These are phyloP conservation scores for Atta colombica DNA, from an alignment of 1,140 invertebrate species.

Conservation along the genomic window DNA sequence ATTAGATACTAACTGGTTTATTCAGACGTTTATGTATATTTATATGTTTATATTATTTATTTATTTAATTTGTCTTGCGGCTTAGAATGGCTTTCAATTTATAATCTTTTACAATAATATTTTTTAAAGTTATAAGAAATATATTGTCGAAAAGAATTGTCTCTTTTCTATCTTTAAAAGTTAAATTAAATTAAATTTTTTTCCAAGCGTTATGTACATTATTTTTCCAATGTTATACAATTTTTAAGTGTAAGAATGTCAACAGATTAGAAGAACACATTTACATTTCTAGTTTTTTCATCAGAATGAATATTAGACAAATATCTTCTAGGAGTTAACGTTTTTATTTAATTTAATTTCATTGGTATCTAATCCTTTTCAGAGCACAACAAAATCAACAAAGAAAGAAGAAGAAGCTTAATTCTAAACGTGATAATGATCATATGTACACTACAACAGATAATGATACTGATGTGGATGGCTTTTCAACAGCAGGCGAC, in stretches of 20 bases:
- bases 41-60: too few species aligned
- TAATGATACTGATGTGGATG: slow-evolving; percentile 82
- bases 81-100: too few species aligned
- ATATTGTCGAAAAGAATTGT: too few species aligned
- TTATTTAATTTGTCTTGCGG: too few species aligned
- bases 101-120: too few species aligned
- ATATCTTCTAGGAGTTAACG: background rate
- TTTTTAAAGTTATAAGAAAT: too few species aligned
- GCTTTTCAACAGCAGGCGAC: slow-evolving; percentile 82
- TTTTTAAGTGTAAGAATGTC: too few species aligned
- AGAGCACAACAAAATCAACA: slow-evolving; percentile 77
- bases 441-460: slow-evolving; percentile 77
- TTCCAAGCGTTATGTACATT: too few species aligned
- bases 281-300: background rate
- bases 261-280: too few species aligned
- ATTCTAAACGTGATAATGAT: slow-evolving; percentile 75
- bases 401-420: slow-evolving; percentile 74
- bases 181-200: too few species aligned
- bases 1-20: background rate
- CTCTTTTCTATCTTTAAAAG: too few species aligned
- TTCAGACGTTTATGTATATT: background rate
- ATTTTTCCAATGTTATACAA: background rate
- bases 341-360: background rate
- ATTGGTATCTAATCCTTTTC: slow-evolving; percentile 36
- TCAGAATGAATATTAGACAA: background rate